A percentile compares a stretch with the other conserved stretches of the same genome.
These are phyloP conservation scores for Temnothorax longispinosus DNA, from an alignment of 1,140 invertebrate genomes.

Conservation along the genomic window DNA sequence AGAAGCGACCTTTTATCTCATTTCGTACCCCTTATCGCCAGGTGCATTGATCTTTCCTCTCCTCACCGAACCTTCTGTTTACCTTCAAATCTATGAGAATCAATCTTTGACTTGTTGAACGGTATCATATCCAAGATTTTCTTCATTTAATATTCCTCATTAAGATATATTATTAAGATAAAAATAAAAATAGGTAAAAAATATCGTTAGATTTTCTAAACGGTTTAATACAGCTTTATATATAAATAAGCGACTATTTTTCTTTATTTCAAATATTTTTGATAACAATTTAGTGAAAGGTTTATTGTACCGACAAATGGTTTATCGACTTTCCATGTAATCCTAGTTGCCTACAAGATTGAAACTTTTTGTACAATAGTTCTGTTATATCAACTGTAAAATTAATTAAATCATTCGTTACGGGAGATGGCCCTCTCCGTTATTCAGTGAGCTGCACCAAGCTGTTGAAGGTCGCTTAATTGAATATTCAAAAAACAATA, in stretches of 20 bases:
- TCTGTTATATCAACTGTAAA: slow-evolving; percentile 54
- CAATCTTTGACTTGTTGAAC: slow-evolving; percentile 21
- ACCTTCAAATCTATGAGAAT: slow-evolving; percentile 11
- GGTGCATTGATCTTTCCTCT: slow-evolving; percentile 17
- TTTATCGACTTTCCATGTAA: slow-evolving; percentile 11
- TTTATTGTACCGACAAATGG: background rate
- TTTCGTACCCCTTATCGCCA: slow-evolving; percentile 33
- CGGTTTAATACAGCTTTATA: background rate
- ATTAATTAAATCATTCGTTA: slow-evolving; percentile 70
- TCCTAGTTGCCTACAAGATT: slow-evolving; percentile 12
- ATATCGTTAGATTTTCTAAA: background rate
- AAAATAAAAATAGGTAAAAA: background rate
- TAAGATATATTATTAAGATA: background rate
- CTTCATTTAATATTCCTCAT: background rate
- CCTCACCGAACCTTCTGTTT: slow-evolving; percentile 6
- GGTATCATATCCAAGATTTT: background rate
- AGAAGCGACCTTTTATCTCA: slow-evolving; percentile 52
- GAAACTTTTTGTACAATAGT: slow-evolving; percentile 3
- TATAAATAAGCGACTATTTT: background rate
- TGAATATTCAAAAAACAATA: slow-evolving; percentile 69
- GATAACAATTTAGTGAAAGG: background rate
- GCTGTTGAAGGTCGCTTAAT: slow-evolving; percentile 53
- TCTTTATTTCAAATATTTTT: background rate
- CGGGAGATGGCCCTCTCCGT: slow-evolving; percentile 49
- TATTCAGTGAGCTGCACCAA: slow-evolving; percentile 46